Conservation (phyloP, 2,888 invertebrate species). For the Latrodectus hesperus region DNA sequence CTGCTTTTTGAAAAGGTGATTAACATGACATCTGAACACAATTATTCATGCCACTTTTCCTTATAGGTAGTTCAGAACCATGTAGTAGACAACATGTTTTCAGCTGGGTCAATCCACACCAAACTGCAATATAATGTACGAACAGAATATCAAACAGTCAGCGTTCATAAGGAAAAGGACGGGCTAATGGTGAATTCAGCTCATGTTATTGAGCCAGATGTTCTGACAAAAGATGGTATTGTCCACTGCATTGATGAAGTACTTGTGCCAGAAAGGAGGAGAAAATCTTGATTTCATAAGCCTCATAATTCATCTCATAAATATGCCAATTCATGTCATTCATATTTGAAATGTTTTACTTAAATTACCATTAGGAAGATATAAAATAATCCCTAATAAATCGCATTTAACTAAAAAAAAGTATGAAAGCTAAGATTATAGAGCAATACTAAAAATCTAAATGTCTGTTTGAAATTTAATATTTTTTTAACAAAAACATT, state of each 20-base stretch:
- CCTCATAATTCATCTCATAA: not conserved
- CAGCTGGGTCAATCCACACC: constrained; percentile 75
- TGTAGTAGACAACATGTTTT: constrained; percentile 76
- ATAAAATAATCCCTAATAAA: too few relatives aligned
- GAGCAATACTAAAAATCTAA: too few relatives aligned
- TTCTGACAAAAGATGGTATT: constrained; percentile 76
- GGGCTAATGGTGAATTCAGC: constrained; percentile 75
- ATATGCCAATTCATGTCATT: not conserved
- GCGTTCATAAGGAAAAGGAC: constrained; percentile 74
- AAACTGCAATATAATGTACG: constrained; percentile 73
- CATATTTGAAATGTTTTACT: too few relatives aligned
- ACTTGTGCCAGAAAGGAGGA: constrained; percentile 74
- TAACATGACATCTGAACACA: not conserved
- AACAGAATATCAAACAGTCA: constrained; percentile 74
- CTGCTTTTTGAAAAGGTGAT: not conserved
- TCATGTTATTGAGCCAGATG: constrained; percentile 75
- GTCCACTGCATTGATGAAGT: constrained; percentile 77
- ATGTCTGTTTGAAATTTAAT: too few relatives aligned
- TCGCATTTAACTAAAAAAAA: too few relatives aligned
- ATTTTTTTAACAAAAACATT: too few relatives aligned
- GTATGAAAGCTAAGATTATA: too few relatives aligned
- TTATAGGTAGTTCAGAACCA: constrained; percentile 76
- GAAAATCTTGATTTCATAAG: constrained; percentile 37
- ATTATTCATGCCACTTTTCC: not conserved
- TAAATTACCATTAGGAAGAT: too few relatives aligned